Evolutionary conservation across 2,888 invertebrate genomes (phyloP).

Genomic region (Hypsopygia costalis): DNA sequence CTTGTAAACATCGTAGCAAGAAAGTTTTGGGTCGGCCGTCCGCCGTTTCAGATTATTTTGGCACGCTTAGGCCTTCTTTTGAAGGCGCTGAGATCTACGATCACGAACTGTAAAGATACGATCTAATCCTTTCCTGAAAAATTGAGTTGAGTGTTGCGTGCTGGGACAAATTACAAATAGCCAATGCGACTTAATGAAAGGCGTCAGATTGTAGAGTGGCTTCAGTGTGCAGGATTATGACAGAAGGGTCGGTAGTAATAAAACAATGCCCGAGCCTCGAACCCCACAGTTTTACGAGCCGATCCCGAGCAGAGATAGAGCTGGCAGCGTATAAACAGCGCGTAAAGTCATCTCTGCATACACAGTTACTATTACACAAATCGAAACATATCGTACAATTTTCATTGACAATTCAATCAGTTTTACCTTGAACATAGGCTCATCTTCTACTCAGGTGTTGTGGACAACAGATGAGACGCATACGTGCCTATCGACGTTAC

Average conservation of each 20-base stretch:
- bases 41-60: conserved; percentile 37
- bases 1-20: conserved; percentile 59
- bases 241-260: conserved; percentile 50
- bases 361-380: too few relatives aligned
- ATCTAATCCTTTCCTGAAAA: background rate
- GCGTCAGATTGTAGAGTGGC: conserved; percentile 47
- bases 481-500: too few relatives aligned
- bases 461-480: too few relatives aligned
- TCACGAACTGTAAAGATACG: background rate
- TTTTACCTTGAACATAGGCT: too few relatives aligned
- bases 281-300: conserved; percentile 54
- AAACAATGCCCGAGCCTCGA: conserved; percentile 53
- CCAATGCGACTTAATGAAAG: conserved; percentile 44
- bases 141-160: background rate
- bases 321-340: conserved; percentile 54
- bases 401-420: too few relatives aligned
- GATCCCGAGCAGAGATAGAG: conserved; percentile 50
- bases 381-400: too few relatives aligned
- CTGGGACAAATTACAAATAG: conserved; percentile 28
- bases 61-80: conserved; percentile 31
- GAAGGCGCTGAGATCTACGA: conserved; percentile 3
- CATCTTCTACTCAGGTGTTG: too few relatives aligned
- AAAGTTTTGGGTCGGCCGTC: conserved; percentile 58
- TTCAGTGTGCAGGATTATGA: conserved; percentile 50
- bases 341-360: conserved; percentile 47